phyloP scores from a whole-genome alignment of 2,888 invertebrate genomes.

The Platycnemis pennipes region DNA sequence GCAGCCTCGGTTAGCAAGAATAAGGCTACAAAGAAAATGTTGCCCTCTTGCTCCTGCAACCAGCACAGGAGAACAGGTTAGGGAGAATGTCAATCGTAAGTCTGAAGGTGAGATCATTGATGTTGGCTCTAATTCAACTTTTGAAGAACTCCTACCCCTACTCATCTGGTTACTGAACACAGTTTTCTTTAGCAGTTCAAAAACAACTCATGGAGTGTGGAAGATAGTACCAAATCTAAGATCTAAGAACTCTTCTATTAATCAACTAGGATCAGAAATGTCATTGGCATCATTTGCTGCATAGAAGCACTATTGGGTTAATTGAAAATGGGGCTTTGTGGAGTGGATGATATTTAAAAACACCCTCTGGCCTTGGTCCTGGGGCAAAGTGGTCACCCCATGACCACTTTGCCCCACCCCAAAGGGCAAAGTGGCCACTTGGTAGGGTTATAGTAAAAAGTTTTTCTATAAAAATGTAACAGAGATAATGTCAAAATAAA shows the following conservation, averaged over 20 bases:
- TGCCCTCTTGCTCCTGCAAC: no score
- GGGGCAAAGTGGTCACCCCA: slow-evolving; percentile 1
- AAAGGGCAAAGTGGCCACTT: not conserved
- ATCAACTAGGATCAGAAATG: not conserved
- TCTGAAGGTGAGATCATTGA: not conserved
- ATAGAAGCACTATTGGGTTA: not conserved
- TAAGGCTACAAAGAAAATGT: no score
- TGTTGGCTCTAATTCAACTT: not conserved
- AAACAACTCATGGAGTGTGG: not conserved
- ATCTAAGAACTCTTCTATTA: not conserved
- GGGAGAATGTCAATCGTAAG: no score
- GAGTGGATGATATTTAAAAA: not conserved
- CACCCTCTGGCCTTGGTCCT: not conserved
- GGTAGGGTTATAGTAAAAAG: not conserved
- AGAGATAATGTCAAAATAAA: not conserved
- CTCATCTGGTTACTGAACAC: not conserved
- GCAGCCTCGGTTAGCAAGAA: no score
- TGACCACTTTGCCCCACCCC: not conserved
- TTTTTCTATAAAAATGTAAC: not conserved
- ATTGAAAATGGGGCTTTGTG: not conserved
- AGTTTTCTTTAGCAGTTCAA: not conserved
- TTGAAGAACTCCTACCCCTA: not conserved
- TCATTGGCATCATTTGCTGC: not conserved
- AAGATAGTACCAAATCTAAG: not conserved
- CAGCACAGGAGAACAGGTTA: no score